Evolutionary conservation across 1,140 invertebrate genomes (phyloP).

Genomic region (Heterodera schachtii): DNA sequence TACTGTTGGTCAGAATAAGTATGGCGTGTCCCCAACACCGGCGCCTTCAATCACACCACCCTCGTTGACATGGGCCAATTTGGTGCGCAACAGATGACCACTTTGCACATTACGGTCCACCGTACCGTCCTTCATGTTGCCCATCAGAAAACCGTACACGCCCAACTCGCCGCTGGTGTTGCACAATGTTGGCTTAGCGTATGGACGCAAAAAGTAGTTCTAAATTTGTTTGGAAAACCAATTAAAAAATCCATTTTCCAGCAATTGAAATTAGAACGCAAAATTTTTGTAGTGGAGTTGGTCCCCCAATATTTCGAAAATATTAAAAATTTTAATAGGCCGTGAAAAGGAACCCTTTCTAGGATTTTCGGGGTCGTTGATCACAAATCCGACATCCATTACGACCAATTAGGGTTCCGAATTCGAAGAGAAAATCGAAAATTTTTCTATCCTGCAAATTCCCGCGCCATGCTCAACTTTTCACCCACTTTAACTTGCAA

Average conservation of each 20-base stretch:
- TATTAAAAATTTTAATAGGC: slow-evolving; percentile 64
- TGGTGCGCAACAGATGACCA: not conserved
- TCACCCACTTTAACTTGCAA: not conserved
- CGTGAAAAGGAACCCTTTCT: too few relatives aligned
- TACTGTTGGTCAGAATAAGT: not conserved
- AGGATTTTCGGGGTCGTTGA: too few relatives aligned
- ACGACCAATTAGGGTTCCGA: too few relatives aligned
- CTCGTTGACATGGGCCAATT: not conserved
- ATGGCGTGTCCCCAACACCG: not conserved
- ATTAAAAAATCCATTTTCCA: too few relatives aligned
- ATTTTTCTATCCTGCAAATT: too few relatives aligned
- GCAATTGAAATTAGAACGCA: too few relatives aligned
- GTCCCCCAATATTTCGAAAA: too few relatives aligned
- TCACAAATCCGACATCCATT: too few relatives aligned
- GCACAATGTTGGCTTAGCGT: not conserved
- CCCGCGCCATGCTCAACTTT: too few relatives aligned
- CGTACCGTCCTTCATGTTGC: not conserved
- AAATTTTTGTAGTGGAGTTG: too few relatives aligned
- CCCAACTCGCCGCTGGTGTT: not conserved
- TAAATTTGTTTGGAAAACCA: not conserved
- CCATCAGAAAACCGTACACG: not conserved
- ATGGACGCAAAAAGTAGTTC: not conserved
- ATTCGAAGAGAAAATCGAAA: too few relatives aligned
- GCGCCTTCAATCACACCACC: not conserved
- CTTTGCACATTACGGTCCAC: not conserved